Percentiles rank a stretch among this genome's conserved stretches.
These are phyloP conservation scores for Eutolmus rufibarbis DNA, from an alignment of 2,888 invertebrate species.

Conservation along the genomic window DNA sequence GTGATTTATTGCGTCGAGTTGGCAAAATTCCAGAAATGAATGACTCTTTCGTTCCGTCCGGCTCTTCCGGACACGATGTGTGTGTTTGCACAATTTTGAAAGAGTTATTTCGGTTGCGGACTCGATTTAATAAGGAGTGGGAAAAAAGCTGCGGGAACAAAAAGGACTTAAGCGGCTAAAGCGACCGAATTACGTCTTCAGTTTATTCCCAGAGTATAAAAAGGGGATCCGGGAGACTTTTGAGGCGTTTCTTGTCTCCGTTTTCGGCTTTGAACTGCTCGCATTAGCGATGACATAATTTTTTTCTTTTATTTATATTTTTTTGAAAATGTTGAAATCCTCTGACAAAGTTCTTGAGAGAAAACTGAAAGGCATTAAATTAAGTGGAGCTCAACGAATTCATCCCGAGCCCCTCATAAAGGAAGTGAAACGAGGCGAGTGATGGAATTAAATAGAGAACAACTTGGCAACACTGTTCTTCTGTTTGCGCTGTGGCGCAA, in stretches of 20 bases:
- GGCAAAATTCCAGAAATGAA: constrained; percentile 36
- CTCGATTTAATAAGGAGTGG: background rate
- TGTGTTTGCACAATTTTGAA: background rate
- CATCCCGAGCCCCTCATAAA: background rate
- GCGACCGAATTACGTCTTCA: background rate
- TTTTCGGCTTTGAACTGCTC: background rate
- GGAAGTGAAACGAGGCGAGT: background rate
- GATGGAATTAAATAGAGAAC: background rate
- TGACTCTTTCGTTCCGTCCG: background rate
- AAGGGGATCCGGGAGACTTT: background rate
- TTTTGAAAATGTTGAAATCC: background rate
- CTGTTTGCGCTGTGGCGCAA: background rate
- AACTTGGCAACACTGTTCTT: background rate
- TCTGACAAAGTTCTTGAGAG: background rate
- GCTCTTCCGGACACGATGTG: background rate
- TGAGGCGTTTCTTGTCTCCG: background rate
- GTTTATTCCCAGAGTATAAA: background rate
- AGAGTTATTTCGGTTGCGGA: background rate
- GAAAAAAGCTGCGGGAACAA: background rate
- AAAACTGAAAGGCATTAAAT: background rate
- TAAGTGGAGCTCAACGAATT: background rate
- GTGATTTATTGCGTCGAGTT: constrained; percentile 35
- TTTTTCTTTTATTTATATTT: background rate
- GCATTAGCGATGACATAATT: background rate
- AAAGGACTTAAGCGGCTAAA: background rate